These are phyloP conservation scores for Aphrophora alni DNA, from an alignment of 2,888 invertebrate genomes.

Conservation along the genomic window DNA sequence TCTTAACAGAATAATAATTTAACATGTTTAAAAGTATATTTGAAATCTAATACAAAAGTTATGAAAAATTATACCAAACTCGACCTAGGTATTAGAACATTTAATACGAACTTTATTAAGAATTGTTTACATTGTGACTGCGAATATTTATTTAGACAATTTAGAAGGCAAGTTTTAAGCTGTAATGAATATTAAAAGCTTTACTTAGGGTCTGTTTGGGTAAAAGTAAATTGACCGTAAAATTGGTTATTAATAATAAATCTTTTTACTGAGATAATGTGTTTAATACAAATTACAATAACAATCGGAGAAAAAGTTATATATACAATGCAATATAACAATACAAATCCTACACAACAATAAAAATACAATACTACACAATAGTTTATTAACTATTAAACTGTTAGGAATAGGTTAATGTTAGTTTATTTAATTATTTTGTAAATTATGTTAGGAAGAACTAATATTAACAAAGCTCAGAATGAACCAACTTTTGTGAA, in stretches of 20 bases:
- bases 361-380: neutral
- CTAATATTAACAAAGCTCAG: too few relatives aligned
- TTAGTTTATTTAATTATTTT: too few relatives aligned
- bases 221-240: conserved; percentile 15
- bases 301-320: conserved; percentile 13
- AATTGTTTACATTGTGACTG: conserved; percentile 9
- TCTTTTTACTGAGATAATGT: conserved; percentile 3
- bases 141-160: conserved; percentile 12
- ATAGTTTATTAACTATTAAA: conserved; percentile 4
- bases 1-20: too few relatives aligned
- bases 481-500: too few relatives aligned
- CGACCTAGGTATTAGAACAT: neutral
- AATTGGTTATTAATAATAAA: conserved; percentile 4
- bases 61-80: too few relatives aligned
- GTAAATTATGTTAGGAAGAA: too few relatives aligned
- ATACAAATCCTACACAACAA: conserved; percentile 11
- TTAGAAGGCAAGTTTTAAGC: conserved; percentile 16
- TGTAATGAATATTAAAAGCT: conserved; percentile 20
- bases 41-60: too few relatives aligned
- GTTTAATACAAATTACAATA: conserved; percentile 20
- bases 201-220: conserved; percentile 20
- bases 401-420: too few relatives aligned
- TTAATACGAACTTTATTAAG: conserved; percentile 17
- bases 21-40: too few relatives aligned
- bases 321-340: conserved; percentile 16